Evolutionary conservation across 1,140 invertebrate species (phyloP).

Genomic region (Apis mellifera): Amel_HAv3.1 CM009942.2:6003001-6003500

Average conservation of each 20-base stretch:
- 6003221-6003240: background rate
- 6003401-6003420: no score
- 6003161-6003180: no score
- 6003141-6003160: background rate
- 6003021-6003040: background rate
- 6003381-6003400: background rate
- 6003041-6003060: background rate
- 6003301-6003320: background rate
- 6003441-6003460: background rate
- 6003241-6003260: background rate
- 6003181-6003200: no score
- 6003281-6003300: background rate
- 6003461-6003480: constrained; percentile 33
- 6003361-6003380: background rate
- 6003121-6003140: background rate
- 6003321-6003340: background rate
- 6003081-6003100: constrained; percentile 3
- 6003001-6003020: no score
- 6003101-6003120: background rate
- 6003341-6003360: background rate
- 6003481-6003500: constrained; percentile 2
- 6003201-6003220: background rate
- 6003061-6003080: background rate
- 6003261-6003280: background rate
- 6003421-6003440: background rate